Base-by-base conservation (phyloP, 2,888 invertebrate species). In the Rapana venosa region DNA sequence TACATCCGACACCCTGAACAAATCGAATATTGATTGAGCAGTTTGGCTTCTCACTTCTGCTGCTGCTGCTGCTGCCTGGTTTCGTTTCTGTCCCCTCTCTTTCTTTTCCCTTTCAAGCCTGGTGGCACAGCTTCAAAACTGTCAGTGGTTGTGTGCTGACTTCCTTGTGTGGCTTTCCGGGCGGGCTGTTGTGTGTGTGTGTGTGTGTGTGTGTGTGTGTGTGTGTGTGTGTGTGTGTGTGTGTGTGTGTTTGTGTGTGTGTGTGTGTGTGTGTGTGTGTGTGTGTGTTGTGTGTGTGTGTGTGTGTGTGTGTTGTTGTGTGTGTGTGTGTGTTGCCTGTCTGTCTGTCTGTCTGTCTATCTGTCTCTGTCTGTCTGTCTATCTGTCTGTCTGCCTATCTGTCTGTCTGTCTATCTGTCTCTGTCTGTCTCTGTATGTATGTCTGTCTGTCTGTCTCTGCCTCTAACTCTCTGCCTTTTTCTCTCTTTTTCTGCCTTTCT, bases 371-470 rank as follows among this genome's bases (percentile, higher is more conserved):
- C 66, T 66, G 20, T 66, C 66, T 66, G 17, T 66, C 66, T 66
- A 2, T 13, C 66, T 66, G 20, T 66, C 66, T 66, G 20, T 66
- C 66, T 66, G 35, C n/a, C 74, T 79, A 2, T 90, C 79, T 58
- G 5, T 89, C 86, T 90, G 58, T 87, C 87, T 90, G 77, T 87
- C 83, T 47, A 58, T 81, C 81, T 87, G 61, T 87, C 87, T 87
- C 61, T 90, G n/a, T n/a, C 66, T 66, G 6, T 66, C 66, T 66
- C 66, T 66, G 66, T 66, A n/a, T n/a, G n/a, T n/a, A n/a, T n/a
- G 5, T 66, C 66, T 66, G 66, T 66, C 66, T 66, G 5, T 66
- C 66, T 66, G 66, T 66, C 66, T 13, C 66, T 13, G 6, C 26
- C 66, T 66, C 66, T 66, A 17, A 6, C 26, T 66, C 6, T 66